Evolutionary conservation across 2,797 vertebrate genomes (phyloP).

Genomic region (Liparis tanakae): DNA sequence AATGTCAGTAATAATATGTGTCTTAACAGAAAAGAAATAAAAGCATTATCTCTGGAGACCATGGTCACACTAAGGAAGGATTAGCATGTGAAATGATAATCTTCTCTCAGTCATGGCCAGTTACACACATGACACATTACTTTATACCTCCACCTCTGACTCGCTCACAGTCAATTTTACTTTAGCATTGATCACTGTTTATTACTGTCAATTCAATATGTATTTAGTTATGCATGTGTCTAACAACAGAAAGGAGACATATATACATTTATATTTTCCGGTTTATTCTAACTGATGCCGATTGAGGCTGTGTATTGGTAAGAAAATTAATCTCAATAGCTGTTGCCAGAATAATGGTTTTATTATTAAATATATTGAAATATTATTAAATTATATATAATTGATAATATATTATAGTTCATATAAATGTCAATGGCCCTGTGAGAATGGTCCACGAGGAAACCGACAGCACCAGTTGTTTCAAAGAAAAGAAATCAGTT

Average conservation of each 20-base stretch:
- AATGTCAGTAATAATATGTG: neutral
- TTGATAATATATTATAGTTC: too few species aligned
- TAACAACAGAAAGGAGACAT: neutral
- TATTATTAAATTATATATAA: too few species aligned
- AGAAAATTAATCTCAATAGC: neutral
- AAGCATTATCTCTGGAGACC: slow-evolving; percentile 5
- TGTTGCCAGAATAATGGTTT: neutral
- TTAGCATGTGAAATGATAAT: neutral
- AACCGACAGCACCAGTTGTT: too few species aligned
- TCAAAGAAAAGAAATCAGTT: too few species aligned
- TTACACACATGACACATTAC: slow-evolving; percentile 2
- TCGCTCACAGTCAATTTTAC: neutral
- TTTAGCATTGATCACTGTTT: neutral
- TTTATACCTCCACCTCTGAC: slow-evolving; percentile 4
- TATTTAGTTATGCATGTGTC: neutral
- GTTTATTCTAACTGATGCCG: too few species aligned
- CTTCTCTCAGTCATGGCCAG: neutral
- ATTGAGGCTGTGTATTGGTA: too few species aligned
- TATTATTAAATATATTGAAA: too few species aligned
- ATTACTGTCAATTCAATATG: neutral
- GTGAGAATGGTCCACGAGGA: neutral
- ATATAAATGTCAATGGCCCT: neutral
- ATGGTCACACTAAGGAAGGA: neutral
- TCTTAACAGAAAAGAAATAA: neutral
- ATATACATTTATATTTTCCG: neutral